Evolutionary conservation across 92 coral and sea anemone genomes (phyloP), one percentile per base, ranked within the genome.

Genomic region (Pocillopora grandis): DNA sequence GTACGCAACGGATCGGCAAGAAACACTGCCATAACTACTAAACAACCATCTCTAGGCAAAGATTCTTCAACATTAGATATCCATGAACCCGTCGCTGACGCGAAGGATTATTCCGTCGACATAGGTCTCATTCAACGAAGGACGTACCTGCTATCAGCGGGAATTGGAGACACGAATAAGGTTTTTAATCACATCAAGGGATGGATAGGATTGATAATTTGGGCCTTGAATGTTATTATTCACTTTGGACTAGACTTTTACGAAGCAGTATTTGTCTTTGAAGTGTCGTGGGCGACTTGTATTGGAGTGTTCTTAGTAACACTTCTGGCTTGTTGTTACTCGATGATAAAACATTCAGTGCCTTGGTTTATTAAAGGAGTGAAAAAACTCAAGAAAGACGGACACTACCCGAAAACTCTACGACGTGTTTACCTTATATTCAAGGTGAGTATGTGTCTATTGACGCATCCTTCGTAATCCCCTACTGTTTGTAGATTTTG

Each of bases 311-410:
- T 95, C 74, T 58, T 95, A 5, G 67, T 93, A 19, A 89, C 97
- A 0, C 87, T 93, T 16, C 87, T 95, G 10, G 95, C 87, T 10
- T 91, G 98, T 56, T 95, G 96, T 73, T 70, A 84, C 48, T 90
- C 93, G 15, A 88, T 93, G 94, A 89, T 95, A 71, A 91, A 83
- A 57, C 90, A 93, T n/a, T 95, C 98, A 1, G 91, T 95, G 11
- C 98, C 98, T 9, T 95, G 98, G 98, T 95, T 95, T 55, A 90
- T 93, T 27, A 93, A 85, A 52, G 98, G 96, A 15, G 93, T 95
- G 2, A 95, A 83, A 76, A 95, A 93, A 42, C 80, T 95, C 72
- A 89, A 91, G 87, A 93, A 81, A 76, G 97, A 95, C 68, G 98
- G 98, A 14, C 88, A 91, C 65, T 95, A 95, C 48, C 98, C 97